Evolutionary conservation across 1,140 invertebrate genomes (phyloP).

Genomic region (Triops cancriformis): DNA sequence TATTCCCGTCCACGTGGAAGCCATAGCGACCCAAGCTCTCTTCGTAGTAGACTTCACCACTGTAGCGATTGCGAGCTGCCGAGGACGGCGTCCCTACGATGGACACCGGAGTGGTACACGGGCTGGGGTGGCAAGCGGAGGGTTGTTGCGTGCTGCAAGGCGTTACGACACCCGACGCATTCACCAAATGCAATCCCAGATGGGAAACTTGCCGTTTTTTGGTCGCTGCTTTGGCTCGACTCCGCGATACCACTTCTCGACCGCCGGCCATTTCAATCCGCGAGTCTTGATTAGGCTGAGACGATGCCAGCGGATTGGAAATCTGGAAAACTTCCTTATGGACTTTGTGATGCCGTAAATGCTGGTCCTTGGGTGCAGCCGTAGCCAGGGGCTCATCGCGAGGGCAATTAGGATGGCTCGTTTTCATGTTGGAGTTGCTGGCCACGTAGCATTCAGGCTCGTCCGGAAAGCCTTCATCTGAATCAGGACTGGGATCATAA

Average conservation of each 20-base stretch:
- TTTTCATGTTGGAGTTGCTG: neutral
- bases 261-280: slow-evolving; percentile 82
- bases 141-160: slow-evolving; percentile 11
- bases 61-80: slow-evolving; percentile 21
- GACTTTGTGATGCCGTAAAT: slow-evolving; percentile 12
- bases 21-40: slow-evolving; percentile 27
- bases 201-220: slow-evolving; percentile 31
- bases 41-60: slow-evolving; percentile 27
- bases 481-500: slow-evolving; percentile 26
- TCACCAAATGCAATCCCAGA: neutral
- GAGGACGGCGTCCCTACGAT: slow-evolving; percentile 22
- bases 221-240: slow-evolving; percentile 61
- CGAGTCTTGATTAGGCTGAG: slow-evolving; percentile 37
- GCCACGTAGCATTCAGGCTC: neutral
- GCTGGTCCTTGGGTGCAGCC: neutral
- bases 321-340: slow-evolving; percentile 24
- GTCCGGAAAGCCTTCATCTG: slow-evolving; percentile 22
- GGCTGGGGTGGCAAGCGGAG: neutral
- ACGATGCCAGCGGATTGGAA: slow-evolving; percentile 14
- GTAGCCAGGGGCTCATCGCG: neutral
- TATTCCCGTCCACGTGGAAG: slow-evolving; percentile 27
- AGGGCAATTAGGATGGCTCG: neutral
- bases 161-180: slow-evolving; percentile 17
- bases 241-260: slow-evolving; percentile 73
- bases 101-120: slow-evolving; percentile 19